Percentiles rank a stretch among this genome's conserved stretches.
phyloP scores from a whole-genome alignment of 2,113 vertebrate genomes.

The Todiramphus saurophagus region DNA sequence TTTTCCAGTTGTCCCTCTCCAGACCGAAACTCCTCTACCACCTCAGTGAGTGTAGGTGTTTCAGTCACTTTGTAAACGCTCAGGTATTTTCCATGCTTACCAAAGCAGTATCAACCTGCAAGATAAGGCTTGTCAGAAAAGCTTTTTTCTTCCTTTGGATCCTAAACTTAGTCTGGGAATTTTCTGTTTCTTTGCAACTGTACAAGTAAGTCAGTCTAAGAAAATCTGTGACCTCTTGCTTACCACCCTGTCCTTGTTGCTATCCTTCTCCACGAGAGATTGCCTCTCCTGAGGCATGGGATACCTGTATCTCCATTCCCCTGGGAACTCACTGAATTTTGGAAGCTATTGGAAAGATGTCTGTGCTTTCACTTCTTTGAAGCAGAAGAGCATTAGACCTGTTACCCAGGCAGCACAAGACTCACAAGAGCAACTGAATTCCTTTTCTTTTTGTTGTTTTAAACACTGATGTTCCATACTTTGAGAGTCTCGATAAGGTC shows the following conservation, averaged over 20 bases:
- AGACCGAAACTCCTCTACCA: neutral
- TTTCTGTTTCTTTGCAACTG: neutral
- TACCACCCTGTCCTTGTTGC: neutral
- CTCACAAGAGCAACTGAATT: neutral
- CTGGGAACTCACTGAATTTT: neutral
- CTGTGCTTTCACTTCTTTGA: neutral
- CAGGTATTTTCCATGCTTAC: neutral
- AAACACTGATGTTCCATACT: neutral
- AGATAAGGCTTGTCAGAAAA: neutral
- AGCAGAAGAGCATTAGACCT: neutral
- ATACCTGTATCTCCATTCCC: neutral
- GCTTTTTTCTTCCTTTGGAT: neutral
- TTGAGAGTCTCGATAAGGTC: neutral
- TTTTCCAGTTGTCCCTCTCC: neutral
- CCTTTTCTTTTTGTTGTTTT: neutral
- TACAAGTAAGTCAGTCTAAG: neutral
- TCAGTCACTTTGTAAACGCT: neutral
- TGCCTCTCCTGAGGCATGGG: accelerated
- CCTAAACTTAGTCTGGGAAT: neutral
- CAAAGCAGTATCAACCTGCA: neutral
- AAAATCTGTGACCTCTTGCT: neutral
- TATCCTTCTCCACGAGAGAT: neutral
- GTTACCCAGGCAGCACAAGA: neutral
- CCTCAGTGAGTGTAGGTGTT: neutral
- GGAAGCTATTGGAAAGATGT: neutral